phyloP scores from a whole-genome alignment of 2,888 invertebrate genomes.

The Monoplex corrugatus region DNA sequence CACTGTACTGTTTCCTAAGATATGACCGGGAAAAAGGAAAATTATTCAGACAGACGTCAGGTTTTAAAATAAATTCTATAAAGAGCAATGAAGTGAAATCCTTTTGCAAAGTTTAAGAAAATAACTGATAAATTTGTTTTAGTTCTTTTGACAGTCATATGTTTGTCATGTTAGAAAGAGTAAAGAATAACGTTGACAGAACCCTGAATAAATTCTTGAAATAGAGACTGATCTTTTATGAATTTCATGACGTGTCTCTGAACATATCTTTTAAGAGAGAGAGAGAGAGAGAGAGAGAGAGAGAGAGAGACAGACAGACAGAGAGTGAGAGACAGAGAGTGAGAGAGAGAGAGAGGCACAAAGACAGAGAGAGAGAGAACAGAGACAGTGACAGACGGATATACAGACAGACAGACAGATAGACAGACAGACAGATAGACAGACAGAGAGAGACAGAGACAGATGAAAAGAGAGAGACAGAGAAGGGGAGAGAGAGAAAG shows the following conservation, averaged over 20 bases:
- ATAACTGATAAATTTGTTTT: background rate
- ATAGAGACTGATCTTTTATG: background rate
- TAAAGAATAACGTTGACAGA: background rate
- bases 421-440: background rate
- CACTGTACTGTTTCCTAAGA: too few species aligned
- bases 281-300: background rate
- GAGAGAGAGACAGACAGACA: too few species aligned
- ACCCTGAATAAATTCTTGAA: background rate
- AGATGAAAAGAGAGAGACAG: background rate
- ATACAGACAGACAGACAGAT: conserved; percentile 20
- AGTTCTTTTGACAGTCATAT: background rate
- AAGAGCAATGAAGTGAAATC: too few species aligned
- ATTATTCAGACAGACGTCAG: too few species aligned
- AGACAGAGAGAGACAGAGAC: background rate
- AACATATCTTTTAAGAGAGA: background rate
- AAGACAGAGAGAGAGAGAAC: background rate
- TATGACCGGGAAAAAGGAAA: too few species aligned
- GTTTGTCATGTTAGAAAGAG: background rate
- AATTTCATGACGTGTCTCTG: background rate
- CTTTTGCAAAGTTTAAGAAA: too few species aligned
- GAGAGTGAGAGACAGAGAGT: background rate
- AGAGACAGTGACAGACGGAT: conserved; percentile 25
- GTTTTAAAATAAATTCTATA: too few species aligned
- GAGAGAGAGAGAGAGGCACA: background rate
- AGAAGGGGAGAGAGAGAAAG: conserved; percentile 6